Evolutionary conservation across 2,888 invertebrate species (phyloP).

Genomic region (Dasypolia templi): DNA sequence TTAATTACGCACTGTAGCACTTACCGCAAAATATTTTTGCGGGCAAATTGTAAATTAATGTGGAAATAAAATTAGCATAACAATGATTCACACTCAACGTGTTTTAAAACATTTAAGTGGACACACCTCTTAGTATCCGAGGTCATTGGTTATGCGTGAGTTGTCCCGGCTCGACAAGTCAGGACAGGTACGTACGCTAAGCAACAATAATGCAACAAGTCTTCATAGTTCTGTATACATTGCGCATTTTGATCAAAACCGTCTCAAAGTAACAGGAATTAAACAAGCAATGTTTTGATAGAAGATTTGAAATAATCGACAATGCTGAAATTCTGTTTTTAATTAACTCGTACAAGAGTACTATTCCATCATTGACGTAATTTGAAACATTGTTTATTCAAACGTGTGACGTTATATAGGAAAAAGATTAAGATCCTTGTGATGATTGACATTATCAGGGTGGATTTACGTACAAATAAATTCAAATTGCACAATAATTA

Average conservation of each 20-base stretch:
- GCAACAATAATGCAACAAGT: constrained; percentile 35
- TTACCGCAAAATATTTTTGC: constrained; percentile 39
- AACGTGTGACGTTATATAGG: constrained; percentile 13
- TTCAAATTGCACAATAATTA: constrained; percentile 46
- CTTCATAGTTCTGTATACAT: constrained; percentile 11
- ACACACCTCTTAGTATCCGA: constrained; percentile 58
- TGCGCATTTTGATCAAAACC: constrained; percentile 2
- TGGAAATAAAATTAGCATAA: constrained; percentile 62
- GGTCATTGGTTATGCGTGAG: constrained; percentile 71
- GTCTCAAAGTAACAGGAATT: neutral
- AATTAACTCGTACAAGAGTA: neutral
- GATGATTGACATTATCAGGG: constrained; percentile 37
- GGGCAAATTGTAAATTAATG: constrained; percentile 53
- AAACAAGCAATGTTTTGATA: constrained; percentile 8
- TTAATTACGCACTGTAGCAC: constrained; percentile 48
- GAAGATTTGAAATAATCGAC: neutral
- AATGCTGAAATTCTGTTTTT: neutral
- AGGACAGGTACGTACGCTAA: constrained; percentile 71
- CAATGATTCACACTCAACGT: constrained; percentile 55
- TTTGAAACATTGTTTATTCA: constrained; percentile 20
- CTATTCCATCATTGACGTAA: neutral
- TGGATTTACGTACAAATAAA: constrained; percentile 9
- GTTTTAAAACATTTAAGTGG: constrained; percentile 56
- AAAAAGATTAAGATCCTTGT: constrained; percentile 28
- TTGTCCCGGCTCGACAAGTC: constrained; percentile 72